Base-by-base conservation (phyloP, 2,888 invertebrate species). In the Hesperia comma region DNA sequence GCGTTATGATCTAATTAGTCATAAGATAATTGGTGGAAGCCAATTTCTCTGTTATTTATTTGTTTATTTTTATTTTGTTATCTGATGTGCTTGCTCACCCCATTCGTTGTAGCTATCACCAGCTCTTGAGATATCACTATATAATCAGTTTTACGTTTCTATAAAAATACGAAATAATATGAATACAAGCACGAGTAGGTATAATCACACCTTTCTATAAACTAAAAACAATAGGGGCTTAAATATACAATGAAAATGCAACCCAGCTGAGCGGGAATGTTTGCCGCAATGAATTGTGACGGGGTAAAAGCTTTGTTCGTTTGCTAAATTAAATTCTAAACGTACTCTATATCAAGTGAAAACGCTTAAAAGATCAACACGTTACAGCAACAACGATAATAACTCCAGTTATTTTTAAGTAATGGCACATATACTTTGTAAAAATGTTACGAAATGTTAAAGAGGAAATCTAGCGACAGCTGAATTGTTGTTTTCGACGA, bases 231-330 rank as follows among this genome's bases (percentile, higher is more conserved):
- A 73, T 70, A 75, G 71, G 72, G 74, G 75, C 75, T 77, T 77
- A 78, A 80, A 78, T 78, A 76, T 81, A 80, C 77, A 81, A 80
- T 81, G 79, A 77, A 83, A 83, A 81, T 82, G 75, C 77, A 80
- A 77, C 79, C 73, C 73, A 72, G 72, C 79, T 78, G 79, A 80
- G 78, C 79, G 79, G 77, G 77, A 82, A 81, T 79, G 78, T 81
- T 83, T 76, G 70, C 81, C 78, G 75, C 81, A 84, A 86, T 85
- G 78, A 83, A 85, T 83, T 84, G 83, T 84, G 87, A 85, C 81
- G 81, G 76, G 76, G 77, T 84, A 86, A 88, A 87, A 88, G 85
- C 85, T 85, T 86, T 83, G 83, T 84, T 82, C 78, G 81, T 83
- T 80, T 77, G 72, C 77, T 78, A 85, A 84, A 86, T 86, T 81